Base-by-base conservation (phyloP, 2,888 invertebrate species). In the Scelioninae gen. 2 region DNA sequence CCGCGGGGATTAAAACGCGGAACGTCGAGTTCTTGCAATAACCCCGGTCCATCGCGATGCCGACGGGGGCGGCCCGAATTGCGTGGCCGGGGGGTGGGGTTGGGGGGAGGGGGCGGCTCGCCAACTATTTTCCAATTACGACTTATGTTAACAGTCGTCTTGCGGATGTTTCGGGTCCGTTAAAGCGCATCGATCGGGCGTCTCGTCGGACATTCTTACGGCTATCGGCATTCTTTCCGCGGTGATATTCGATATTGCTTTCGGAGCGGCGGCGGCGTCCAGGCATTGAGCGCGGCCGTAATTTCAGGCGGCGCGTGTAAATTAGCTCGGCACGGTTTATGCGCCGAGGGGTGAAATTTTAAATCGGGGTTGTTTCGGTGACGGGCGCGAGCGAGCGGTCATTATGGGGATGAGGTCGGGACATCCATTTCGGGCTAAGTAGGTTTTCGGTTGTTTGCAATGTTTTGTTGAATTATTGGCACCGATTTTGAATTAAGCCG, bases 111-210 rank as follows among this genome's bases (percentile, higher is more conserved):
- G 33, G 4, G 33, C 37, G 78, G 82, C 81, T 81, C 81, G 82
- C 82, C 82, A 83, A 84, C 83, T 60, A 72, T 65, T 72, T 72
- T 65, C 39, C 41, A 65, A 72, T 65, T 72, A 84, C 83, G 80
- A 82, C 82, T 83, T 83, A 81, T 81, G 81, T 82, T 80, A 83
- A 83, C 81, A 82, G 82, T 80, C 76, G 73, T 64, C 43, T 53
- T 46, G 37, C 25, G 46, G 41, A 53, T 67, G 46, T 55, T 64
- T 41, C 50, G 18, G 10, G 28, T 31, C 22, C 25, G 22, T 18
- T 25, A 2, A 33, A 63, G 43, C 11, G 16, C 22, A 70, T 61
- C 63, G 50, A 70, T 61, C 46, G 39, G 13, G 4, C 63, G 33
- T 55, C 16, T 22, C 19, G 45, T 55, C 18, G 35, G 55, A 4